Evolutionary conservation across 2,113 vertebrate species (phyloP), one percentile per base, ranked within the genome.

Genomic region (Hymenochirus boettgeri): DNA sequence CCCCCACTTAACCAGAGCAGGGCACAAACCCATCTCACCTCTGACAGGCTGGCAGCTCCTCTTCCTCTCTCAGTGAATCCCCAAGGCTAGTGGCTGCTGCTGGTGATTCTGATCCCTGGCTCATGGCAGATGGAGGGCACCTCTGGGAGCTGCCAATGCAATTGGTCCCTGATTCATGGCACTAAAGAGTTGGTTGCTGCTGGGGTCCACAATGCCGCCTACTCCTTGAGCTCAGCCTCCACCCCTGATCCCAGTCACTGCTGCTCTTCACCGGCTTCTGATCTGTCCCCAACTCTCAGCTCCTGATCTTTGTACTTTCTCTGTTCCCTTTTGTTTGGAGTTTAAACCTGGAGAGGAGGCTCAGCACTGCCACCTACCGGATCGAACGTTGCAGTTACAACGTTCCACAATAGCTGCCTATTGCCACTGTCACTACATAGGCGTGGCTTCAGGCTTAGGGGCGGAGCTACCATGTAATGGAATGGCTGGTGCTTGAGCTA

Each of bases 291-390:
- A 39, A 27, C 23, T 46, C 25, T 26, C 25, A 37, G 45, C 54
- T 65, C 45, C 63, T 50, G 63, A 65, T 25, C 63, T 66, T 58
- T 66, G 63, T 5, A 66, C 63, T 65, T 65, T 54, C n/a, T 22
- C 31, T 51, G 3, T 13, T 53, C 57, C 54, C 57, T 66, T 66
- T 66, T 54, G 57, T 66, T 58, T 45, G 45, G 26, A 55, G 54
- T 66, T 50, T 50, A 29, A 35, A 45, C 19, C 42, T 2, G 19
- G 29, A 37, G 9, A 13, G 7, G 18, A 47, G 54, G 45, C 63
- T 57, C 55, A 5, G 4, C 46, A n/a, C 7, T 13, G 63, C 63
- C 63, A 57, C 42, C 63, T 50, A 22, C 18, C 3, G 54, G 26
- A 3, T 15, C 8, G 54, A 42, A 29, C 26, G 47, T 35, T 10